Evolutionary conservation across 2,888 invertebrate species (phyloP).

Genomic region (Campopleginae sp.): DNA sequence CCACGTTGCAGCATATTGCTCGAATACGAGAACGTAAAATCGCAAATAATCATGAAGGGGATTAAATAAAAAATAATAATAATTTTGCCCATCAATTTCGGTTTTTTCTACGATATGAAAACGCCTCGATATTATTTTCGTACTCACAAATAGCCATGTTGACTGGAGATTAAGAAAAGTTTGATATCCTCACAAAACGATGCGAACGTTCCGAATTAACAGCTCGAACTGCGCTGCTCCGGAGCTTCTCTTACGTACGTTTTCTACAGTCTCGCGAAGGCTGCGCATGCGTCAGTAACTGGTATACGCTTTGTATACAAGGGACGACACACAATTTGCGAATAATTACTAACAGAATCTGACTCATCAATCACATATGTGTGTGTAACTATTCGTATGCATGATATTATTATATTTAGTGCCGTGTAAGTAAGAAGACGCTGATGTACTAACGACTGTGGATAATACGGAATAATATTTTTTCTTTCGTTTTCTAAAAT

Average conservation of each 20-base stretch:
- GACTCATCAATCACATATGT: slow-evolving; percentile 49
- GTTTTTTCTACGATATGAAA: not conserved
- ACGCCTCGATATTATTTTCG: not conserved
- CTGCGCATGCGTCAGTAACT: slow-evolving; percentile 51
- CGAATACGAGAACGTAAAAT: not conserved
- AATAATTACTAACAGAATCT: slow-evolving; percentile 64
- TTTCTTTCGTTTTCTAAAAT: not conserved
- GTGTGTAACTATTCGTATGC: not conserved
- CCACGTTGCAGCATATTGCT: not conserved
- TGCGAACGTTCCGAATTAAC: slow-evolving; percentile 56
- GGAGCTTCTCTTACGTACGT: not conserved
- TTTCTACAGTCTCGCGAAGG: not conserved
- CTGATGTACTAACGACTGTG: slow-evolving; percentile 6
- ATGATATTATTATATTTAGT: not conserved
- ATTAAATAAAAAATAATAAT: not conserved
- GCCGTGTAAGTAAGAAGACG: not conserved
- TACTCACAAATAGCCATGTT: slow-evolving; percentile 66
- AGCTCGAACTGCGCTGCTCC: slow-evolving; percentile 52
- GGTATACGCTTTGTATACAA: slow-evolving; percentile 36
- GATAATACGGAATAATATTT: slow-evolving; percentile 2
- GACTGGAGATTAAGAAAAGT: slow-evolving; percentile 22
- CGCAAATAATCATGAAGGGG: not conserved
- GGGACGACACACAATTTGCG: slow-evolving; percentile 43
- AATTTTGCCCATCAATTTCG: not conserved
- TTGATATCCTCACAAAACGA: slow-evolving; percentile 54